Evolutionary conservation across 2,797 vertebrate genomes (phyloP).

Genomic region (Tokudaia muenninki): DNA sequence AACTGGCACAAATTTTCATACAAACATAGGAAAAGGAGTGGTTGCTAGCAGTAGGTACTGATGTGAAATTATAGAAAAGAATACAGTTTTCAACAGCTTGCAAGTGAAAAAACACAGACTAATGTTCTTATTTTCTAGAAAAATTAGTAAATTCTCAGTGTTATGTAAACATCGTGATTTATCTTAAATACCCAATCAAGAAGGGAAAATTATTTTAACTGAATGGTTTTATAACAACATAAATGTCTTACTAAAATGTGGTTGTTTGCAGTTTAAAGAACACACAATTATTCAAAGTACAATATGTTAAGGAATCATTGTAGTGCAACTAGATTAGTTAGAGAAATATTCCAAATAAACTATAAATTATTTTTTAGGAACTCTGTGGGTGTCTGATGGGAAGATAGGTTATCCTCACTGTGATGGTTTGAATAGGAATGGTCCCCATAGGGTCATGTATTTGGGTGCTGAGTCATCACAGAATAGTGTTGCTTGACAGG

Average conservation of each 20-base stretch:
- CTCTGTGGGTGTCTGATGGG: not conserved
- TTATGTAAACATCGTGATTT: conserved; percentile 27
- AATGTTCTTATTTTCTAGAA: conserved; percentile 4
- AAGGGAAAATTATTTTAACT: conserved; percentile 51
- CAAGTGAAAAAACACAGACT: conserved; percentile 1
- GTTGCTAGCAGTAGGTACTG: not conserved
- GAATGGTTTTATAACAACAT: conserved; percentile 22
- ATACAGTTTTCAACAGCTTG: not conserved
- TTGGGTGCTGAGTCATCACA: not conserved
- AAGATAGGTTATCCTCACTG: not conserved
- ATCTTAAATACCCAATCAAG: not conserved
- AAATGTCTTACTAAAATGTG: conserved; percentile 29
- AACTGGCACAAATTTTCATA: not conserved
- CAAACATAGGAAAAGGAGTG: not conserved
- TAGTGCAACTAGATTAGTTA: not conserved
- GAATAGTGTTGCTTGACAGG: not conserved
- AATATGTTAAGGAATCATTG: not conserved
- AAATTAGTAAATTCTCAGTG: conserved; percentile 29
- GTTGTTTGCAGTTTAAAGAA: conserved; percentile 28
- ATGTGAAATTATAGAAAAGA: conserved; percentile 42
- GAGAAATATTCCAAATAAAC: conserved; percentile 1
- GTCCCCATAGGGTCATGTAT: not conserved
- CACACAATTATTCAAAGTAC: not conserved
- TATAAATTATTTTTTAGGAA: not conserved
- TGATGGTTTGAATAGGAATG: not conserved